These are phyloP conservation scores for Paratilapia polleni DNA, from an alignment of 2,113 vertebrate genomes.

Conservation along the genomic window DNA sequence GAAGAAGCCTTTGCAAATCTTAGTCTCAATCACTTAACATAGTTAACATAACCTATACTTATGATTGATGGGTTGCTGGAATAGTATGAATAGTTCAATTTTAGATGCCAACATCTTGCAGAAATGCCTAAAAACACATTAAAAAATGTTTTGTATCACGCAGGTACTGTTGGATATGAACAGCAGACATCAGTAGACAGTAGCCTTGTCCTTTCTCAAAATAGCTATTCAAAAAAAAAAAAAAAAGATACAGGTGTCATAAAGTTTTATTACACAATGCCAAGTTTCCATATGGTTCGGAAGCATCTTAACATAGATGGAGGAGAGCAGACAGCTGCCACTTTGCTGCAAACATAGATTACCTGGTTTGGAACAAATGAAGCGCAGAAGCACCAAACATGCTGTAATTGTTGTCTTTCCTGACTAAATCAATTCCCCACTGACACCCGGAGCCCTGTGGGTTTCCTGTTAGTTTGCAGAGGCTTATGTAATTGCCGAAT, in stretches of 20 bases:
- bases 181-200: background rate
- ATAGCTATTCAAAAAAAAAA: background rate
- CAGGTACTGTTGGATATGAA: too few species aligned
- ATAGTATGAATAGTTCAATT: background rate
- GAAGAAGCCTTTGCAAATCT: background rate
- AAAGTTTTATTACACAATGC: background rate
- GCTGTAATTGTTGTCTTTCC: constrained; percentile 4
- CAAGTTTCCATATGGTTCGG: background rate
- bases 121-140: too few species aligned
- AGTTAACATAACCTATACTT: background rate
- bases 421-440: background rate
- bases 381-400: background rate
- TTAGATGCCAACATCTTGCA: background rate
- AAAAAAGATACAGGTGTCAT: background rate
- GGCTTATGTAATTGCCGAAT: constrained; percentile 23
- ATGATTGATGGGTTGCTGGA: background rate
- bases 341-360: background rate
- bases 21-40: background rate
- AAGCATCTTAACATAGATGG: background rate
- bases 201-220: background rate
- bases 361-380: constrained; percentile 16
- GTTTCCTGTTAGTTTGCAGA: constrained; percentile 48
- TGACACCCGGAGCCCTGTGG: background rate
- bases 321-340: background rate
- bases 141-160: too few species aligned